These are phyloP conservation scores for Syngnathoides biaculeatus DNA, from an alignment of 2,113 vertebrate species.

Conservation along the genomic window DNA sequence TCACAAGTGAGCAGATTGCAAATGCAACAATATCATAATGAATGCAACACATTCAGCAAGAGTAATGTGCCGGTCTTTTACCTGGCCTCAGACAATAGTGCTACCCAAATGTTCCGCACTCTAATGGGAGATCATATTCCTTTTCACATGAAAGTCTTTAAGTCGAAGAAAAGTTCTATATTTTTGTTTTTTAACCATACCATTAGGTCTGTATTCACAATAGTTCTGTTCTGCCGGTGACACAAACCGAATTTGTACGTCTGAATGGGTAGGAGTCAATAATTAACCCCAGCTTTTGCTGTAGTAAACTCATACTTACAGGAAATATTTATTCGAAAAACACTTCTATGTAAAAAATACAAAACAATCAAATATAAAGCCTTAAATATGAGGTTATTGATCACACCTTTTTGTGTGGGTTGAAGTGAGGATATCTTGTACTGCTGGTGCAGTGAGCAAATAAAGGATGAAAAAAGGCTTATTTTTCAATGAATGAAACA, in stretches of 20 bases:
- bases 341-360: background rate
- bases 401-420: background rate
- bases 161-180: no score
- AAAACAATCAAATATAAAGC: background rate
- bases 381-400: no score
- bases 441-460: background rate
- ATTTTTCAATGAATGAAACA: background rate
- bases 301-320: background rate
- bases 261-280: no score
- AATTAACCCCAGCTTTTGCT: background rate
- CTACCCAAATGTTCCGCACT: background rate
- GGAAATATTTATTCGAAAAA: background rate
- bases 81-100: background rate
- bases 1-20: no score
- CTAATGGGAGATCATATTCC: background rate
- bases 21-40: no score
- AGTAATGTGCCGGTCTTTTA: no score
- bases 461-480: background rate
- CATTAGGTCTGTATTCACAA: no score
- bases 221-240: no score
- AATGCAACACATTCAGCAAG: no score
- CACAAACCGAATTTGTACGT: no score
- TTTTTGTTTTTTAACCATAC: no score
- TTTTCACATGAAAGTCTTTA: background rate
- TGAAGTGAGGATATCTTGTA: no score